Evolutionary conservation across 2,888 invertebrate species (phyloP).

Genomic region (Andrena minutula): DNA sequence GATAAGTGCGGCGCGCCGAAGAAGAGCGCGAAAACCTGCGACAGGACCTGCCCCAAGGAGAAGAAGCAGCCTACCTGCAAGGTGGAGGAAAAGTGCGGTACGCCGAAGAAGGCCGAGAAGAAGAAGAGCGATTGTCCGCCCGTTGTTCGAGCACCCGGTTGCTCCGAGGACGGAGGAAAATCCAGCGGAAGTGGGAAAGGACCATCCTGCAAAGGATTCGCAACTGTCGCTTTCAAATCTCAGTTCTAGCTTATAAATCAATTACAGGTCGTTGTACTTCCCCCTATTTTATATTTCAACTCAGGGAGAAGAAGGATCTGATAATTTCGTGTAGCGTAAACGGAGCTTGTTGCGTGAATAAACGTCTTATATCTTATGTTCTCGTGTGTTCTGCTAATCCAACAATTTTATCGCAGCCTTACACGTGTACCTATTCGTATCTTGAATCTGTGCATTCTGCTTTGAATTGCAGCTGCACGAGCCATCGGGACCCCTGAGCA

Average conservation of each 20-base stretch:
- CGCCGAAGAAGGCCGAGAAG: background rate
- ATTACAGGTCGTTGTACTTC: background rate
- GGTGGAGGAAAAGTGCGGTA: too few relatives aligned
- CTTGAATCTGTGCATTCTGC: conserved; percentile 15
- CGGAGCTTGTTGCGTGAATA: conserved; percentile 26
- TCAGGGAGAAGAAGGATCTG: background rate
- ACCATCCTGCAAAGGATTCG: background rate
- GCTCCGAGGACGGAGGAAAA: conserved; percentile 37
- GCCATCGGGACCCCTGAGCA: background rate
- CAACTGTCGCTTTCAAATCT: background rate
- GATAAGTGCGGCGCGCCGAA: too few relatives aligned
- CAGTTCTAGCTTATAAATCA: background rate
- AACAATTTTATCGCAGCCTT: too few relatives aligned
- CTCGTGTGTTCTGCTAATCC: background rate
- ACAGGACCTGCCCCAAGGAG: too few relatives aligned
- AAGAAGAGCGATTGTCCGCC: conserved; percentile 58
- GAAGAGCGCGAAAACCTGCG: too few relatives aligned
- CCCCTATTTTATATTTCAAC: background rate
- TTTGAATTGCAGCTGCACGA: conserved; percentile 50
- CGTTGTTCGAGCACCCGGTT: conserved; percentile 64
- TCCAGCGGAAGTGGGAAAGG: background rate
- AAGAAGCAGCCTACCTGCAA: too few relatives aligned
- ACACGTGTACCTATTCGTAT: background rate
- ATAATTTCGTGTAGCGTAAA: background rate
- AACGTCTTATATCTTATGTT: conserved; percentile 9